Conservation (phyloP, 1,140 invertebrate genomes). For the Drosophila santomea region DNA sequence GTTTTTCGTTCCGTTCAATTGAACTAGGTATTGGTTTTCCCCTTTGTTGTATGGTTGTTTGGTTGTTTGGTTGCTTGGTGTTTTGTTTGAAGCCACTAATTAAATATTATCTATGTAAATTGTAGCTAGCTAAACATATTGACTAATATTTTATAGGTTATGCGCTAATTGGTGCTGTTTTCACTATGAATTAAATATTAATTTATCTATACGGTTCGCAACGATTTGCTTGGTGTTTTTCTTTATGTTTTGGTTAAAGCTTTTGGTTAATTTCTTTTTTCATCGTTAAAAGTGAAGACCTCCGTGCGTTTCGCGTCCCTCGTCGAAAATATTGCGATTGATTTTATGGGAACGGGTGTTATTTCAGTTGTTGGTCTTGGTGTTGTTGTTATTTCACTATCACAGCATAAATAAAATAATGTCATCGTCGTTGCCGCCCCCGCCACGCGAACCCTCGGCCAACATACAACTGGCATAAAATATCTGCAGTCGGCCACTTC, state of each 20-base stretch:
- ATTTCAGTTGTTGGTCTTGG: conserved; percentile 35
- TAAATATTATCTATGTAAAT: conserved; percentile 62
- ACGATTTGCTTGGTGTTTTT: conserved; percentile 65
- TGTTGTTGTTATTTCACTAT: conserved; percentile 75
- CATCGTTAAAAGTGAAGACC: conserved; percentile 18
- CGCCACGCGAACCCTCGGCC: conserved; percentile 58
- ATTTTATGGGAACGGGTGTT: conserved; percentile 44
- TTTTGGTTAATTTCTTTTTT: conserved; percentile 44
- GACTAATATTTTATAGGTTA: conserved; percentile 66
- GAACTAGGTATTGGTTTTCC: conserved; percentile 65
- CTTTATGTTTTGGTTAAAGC: conserved; percentile 51
- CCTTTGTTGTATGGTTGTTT: conserved; percentile 50
- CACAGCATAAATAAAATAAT: conserved; percentile 77
- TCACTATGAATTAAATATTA: conserved; percentile 54
- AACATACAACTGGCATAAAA: conserved; percentile 44
- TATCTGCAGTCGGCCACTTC: conserved; percentile 73
- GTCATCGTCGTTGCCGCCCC: conserved; percentile 60
- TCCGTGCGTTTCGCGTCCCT: conserved; percentile 33
- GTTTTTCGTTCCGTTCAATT: conserved; percentile 53
- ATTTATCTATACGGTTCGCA: conserved; percentile 42
- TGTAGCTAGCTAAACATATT: conserved; percentile 79
- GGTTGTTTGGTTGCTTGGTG: conserved; percentile 58
- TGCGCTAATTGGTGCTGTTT: conserved; percentile 77
- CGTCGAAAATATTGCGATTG: conserved; percentile 71
- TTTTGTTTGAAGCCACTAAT: conserved; percentile 79